Evolutionary conservation across 1,140 invertebrate species (phyloP), one percentile per base, ranked within the genome.

Genomic region (Drosophila sproati): DNA sequence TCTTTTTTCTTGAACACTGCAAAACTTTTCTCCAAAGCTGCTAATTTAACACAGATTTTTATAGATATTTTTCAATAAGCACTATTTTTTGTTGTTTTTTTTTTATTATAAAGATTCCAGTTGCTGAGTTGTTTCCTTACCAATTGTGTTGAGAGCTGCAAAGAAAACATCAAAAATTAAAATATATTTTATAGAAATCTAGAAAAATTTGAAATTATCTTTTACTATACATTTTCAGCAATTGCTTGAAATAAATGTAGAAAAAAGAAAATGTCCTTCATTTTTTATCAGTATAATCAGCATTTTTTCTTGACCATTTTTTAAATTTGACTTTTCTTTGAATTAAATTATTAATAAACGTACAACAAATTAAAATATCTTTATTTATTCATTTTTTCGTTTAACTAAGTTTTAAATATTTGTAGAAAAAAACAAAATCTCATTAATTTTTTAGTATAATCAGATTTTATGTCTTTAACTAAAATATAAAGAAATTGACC

Each of bases 101-200:
- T 72, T 54, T 55, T 39, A 8, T 29, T 32, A 28, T 35, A 56
- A 56, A 48, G 8, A 56, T 57, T 70, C 31, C 59, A 75, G 48
- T 76, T 8, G 56, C 48, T 55, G 56, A 63, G 41, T 63, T 70
- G 41, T 73, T 69, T 83, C 83, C 83, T 87, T 87, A 87, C 83
- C 83, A 88, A 73, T 87, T 76, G 75, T 41, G 57, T 62, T 71
- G 59, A 69, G 70, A 77, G 60, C 83, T 87, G 73, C 31, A 88
- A 88, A 35, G 32, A 66, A 72, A 35, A 41, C 7, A 31, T 37
- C 35, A 62, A 71, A 59, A 12, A 31, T 32, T 20, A n/a, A 5
- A 34, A 52, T 45, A 54, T 66, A 6, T 76, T 71, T 34, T 3
- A 5, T 5, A 62, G 20, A 37, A 4, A 31, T 20, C 20, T 20